Base-by-base conservation (phyloP, 2,797 vertebrate genomes). In the Heterohyrax brucei region DNA sequence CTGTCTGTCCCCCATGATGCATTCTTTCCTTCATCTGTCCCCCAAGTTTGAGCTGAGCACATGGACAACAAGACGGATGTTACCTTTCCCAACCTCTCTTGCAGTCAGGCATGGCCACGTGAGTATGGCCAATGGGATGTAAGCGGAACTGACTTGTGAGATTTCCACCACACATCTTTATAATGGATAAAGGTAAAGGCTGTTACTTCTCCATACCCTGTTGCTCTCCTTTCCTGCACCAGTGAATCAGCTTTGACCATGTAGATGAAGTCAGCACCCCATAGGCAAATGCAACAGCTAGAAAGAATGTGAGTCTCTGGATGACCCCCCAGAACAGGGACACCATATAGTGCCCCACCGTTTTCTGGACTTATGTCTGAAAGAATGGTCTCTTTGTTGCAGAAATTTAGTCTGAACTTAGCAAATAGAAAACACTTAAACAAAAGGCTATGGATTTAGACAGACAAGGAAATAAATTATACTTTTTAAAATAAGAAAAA, bases 401-500 rank as follows among this genome's bases (percentile, higher is more conserved):
- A 95, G 75, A 76, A 77, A 48, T 77, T 64, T 56, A 56, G 9
- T n/a, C 53, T 81, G 77, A 94, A 64, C 21, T 28, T 86, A 72
- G 59, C 30, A 91, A 68, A 82, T 76, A 75, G 14, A 79, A 83
- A 13, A 28, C 50, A 53, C 5, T 84, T 59, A 81, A 48, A 68
- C 44, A 75, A 86, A 77, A 72, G 53, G 5, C 26, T 68, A 13
- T 10, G 75, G 7, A 16, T 39, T 46, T 30, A 85, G 19, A 88
- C 9, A 19, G 39, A 46, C 66, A 48, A 1, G 7, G 24, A 87
- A 83, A 64, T 83, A 91, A 89, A 75, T 21, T 70, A 46, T 33
- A 12, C 12, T 44, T 84, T 73, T 91, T n/a, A 83, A 90, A 94
- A 89, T 70, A 72, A 77, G 10, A 80, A n/a, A 83, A 24, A 68